phyloP scores from a whole-genome alignment of 2,113 vertebrate species.

The Chionodraco myersi region DNA sequence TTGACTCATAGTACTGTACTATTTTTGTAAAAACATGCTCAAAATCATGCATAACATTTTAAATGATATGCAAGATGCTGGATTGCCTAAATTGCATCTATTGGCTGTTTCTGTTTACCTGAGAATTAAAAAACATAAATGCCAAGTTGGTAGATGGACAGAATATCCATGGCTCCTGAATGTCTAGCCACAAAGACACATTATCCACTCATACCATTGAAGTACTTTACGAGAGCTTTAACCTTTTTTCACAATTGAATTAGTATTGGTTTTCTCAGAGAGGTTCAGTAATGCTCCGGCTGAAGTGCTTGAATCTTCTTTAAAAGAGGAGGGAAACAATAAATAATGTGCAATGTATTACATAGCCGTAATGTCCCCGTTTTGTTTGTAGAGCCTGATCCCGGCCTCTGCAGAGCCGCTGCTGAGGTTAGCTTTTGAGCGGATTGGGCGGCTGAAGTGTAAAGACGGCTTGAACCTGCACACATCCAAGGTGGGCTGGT shows the following conservation, averaged over 20 bases:
- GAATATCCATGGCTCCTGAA: slow-evolving; percentile 2
- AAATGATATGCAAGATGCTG: background rate
- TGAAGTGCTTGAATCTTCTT: slow-evolving; percentile 2
- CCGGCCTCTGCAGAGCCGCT: slow-evolving; percentile 86
- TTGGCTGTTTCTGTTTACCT: background rate
- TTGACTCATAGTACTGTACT: background rate
- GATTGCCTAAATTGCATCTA: background rate
- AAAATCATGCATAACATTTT: background rate
- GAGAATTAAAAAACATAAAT: background rate
- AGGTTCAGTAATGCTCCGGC: slow-evolving; percentile 3
- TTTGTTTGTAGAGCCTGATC: slow-evolving; percentile 84
- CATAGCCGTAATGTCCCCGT: background rate
- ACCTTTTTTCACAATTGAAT: background rate
- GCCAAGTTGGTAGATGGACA: background rate
- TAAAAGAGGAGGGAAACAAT: background rate
- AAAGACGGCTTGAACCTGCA: slow-evolving; percentile 94
- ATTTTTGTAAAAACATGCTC: background rate
- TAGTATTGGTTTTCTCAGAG: background rate
- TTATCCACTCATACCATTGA: background rate
- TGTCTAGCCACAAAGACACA: slow-evolving; percentile 2
- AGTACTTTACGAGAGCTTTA: background rate
- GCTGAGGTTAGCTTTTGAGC: slow-evolving; percentile 87
- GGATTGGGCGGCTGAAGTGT: slow-evolving; percentile 90
- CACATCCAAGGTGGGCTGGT: slow-evolving; percentile 90
- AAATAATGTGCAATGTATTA: background rate